A percentile compares a stretch with the other conserved stretches of the same genome.
Evolutionary conservation across 2,888 invertebrate genomes (phyloP).

Genomic region (Patella depressa): DNA sequence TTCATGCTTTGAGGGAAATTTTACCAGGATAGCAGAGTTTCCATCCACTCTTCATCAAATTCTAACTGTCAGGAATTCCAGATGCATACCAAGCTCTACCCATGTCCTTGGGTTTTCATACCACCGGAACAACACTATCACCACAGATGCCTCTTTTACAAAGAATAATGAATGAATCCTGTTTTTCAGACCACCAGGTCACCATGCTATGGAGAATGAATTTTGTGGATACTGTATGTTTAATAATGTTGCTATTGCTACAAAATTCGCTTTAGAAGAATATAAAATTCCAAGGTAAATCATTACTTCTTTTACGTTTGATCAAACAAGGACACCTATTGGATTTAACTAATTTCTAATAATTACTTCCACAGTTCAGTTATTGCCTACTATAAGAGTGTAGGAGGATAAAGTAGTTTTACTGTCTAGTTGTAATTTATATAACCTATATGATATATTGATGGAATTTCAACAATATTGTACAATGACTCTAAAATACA

Average conservation of each 20-base stretch:
- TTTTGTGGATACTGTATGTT: conserved; percentile 90
- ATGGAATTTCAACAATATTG: no score
- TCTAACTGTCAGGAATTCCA: conserved; percentile 14
- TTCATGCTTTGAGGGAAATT: no score
- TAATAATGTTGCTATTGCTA: conserved; percentile 89
- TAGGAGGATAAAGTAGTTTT: background rate
- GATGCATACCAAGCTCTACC: conserved; percentile 63
- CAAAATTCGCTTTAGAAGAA: conserved; percentile 79
- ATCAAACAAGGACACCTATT: background rate
- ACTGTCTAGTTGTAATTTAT: no score
- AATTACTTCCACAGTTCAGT: no score
- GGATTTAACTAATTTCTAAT: background rate
- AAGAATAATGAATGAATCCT: no score
- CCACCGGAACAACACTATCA: background rate
- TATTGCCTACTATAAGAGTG: no score
- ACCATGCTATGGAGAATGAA: conserved; percentile 84
- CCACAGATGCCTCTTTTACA: no score
- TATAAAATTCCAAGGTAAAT: conserved; percentile 57
- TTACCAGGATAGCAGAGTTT: no score
- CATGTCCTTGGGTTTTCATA: background rate
- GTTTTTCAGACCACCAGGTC: conserved; percentile 79
- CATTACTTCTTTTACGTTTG: background rate
- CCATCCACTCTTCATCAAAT: background rate
- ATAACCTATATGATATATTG: no score
- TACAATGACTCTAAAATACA: no score